phyloP scores from a whole-genome alignment of 35 echinoderm and acorn worm genomes.

The Heliocidaris erythrogramma region DNA sequence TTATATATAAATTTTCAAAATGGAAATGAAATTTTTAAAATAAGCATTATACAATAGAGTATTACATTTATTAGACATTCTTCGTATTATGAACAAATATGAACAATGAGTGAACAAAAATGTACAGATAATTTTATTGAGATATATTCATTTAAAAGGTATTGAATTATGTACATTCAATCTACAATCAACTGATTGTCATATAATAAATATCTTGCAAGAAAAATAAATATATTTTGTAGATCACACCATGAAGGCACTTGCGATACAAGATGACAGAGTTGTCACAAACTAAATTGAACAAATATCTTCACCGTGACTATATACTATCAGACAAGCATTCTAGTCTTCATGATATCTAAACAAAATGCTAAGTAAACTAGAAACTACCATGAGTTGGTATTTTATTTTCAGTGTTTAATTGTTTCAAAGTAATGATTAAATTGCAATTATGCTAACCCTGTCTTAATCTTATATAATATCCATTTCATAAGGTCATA shows the following conservation, averaged over 20 bases:
- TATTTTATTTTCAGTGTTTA: conserved; percentile 3
- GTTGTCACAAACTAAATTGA: not conserved
- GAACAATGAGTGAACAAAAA: not conserved
- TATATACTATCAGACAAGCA: not conserved
- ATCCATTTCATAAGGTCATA: no score
- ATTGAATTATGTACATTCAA: not conserved
- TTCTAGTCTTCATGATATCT: not conserved
- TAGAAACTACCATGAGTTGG: not conserved
- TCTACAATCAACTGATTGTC: not conserved
- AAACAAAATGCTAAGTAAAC: not conserved
- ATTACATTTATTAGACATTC: not conserved
- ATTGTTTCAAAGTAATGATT: not conserved
- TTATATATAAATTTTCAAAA: not conserved
- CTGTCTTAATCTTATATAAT: no score
- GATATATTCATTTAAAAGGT: not conserved
- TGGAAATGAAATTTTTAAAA: not conserved
- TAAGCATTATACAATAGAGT: not conserved
- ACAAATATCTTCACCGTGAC: not conserved
- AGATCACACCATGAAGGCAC: not conserved
- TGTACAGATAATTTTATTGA: not conserved
- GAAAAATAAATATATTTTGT: not conserved
- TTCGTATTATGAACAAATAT: not conserved
- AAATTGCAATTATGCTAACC: no score
- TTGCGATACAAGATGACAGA: not conserved
- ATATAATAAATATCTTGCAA: not conserved